Percentiles rank a stretch among this genome's conserved stretches.
Evolutionary conservation across 2,113 vertebrate genomes (phyloP).

Genomic region (Scomber scombrus): DNA sequence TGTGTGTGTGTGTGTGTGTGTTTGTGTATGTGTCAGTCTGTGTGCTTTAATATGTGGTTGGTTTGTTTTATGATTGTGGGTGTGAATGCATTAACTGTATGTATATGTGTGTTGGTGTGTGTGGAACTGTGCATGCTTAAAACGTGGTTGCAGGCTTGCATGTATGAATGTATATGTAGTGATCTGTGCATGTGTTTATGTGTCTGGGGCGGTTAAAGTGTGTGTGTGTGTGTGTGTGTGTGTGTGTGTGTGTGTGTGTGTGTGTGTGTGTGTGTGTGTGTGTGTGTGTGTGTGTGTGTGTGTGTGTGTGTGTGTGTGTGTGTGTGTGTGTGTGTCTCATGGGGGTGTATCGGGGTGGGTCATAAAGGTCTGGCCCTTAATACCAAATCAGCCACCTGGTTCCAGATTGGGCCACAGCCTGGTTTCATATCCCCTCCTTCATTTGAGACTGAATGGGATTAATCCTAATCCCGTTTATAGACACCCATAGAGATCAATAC

Average conservation of each 20-base stretch:
- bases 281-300: background rate
- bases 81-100: slow-evolving; percentile 10
- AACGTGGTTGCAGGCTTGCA: slow-evolving; percentile 28
- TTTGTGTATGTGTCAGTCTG: too few relatives aligned
- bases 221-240: slow-evolving; percentile 2
- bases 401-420: slow-evolving; percentile 77
- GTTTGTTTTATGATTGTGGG: slow-evolving; percentile 39
- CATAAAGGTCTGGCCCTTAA: slow-evolving; percentile 73
- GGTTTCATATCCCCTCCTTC: slow-evolving; percentile 73
- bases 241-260: too few relatives aligned
- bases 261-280: background rate
- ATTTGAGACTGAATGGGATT: slow-evolving; percentile 83
- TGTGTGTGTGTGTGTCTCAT: slow-evolving; percentile 18
- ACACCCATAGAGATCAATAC: slow-evolving; percentile 81
- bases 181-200: slow-evolving; percentile 17
- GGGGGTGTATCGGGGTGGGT: slow-evolving; percentile 43
- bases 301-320: slow-evolving; percentile 21
- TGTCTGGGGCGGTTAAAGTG: slow-evolving; percentile 9
- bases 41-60: slow-evolving; percentile 44
- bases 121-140: slow-evolving; percentile 30
- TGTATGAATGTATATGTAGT: slow-evolving; percentile 52
- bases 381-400: slow-evolving; percentile 79
- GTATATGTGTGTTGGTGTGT: slow-evolving; percentile 24
- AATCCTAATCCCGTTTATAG: slow-evolving; percentile 83
- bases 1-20: slow-evolving; percentile 46